phyloP scores from a whole-genome alignment of 2,888 invertebrate species.

The Pyrochroa serraticornis region DNA sequence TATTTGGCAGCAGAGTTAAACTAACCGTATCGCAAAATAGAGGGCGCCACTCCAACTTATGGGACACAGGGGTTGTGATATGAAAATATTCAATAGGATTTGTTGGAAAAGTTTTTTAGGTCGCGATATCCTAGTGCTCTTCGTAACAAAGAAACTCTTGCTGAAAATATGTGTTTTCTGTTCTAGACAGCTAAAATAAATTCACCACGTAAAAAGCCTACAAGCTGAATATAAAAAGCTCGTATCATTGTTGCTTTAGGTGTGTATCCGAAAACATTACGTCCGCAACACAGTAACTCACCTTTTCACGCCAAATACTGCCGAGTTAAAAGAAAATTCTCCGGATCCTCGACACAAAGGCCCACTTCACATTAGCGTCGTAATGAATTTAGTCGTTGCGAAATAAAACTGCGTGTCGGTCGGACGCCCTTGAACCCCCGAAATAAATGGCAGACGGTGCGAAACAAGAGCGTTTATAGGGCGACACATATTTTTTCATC shows the following conservation, averaged over 20 bases:
- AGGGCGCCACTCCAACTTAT: too few species aligned
- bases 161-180: conserved; percentile 30
- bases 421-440: conserved; percentile 1
- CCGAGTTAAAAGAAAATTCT: conserved; percentile 2
- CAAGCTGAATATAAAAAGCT: conserved; percentile 8
- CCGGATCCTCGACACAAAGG: neutral
- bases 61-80: too few species aligned
- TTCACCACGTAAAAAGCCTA: conserved; percentile 7
- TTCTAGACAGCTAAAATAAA: conserved; percentile 30
- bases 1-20: too few species aligned
- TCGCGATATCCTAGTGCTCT: neutral
- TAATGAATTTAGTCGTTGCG: neutral
- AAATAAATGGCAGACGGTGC: conserved; percentile 9
- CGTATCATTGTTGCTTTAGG: conserved; percentile 5
- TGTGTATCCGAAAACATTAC: neutral
- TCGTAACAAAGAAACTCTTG: conserved; percentile 27
- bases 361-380: neutral
- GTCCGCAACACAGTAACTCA: neutral
- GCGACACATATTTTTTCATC: conserved; percentile 10
- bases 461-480: conserved; percentile 4
- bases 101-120: conserved; percentile 10
- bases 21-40: too few species aligned
- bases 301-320: neutral
- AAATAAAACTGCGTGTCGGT: neutral
- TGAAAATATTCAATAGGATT: conserved; percentile 23